Base-by-base conservation (phyloP, 2,797 vertebrate genomes). In the Ptychobarbus kaznakovi region DNA sequence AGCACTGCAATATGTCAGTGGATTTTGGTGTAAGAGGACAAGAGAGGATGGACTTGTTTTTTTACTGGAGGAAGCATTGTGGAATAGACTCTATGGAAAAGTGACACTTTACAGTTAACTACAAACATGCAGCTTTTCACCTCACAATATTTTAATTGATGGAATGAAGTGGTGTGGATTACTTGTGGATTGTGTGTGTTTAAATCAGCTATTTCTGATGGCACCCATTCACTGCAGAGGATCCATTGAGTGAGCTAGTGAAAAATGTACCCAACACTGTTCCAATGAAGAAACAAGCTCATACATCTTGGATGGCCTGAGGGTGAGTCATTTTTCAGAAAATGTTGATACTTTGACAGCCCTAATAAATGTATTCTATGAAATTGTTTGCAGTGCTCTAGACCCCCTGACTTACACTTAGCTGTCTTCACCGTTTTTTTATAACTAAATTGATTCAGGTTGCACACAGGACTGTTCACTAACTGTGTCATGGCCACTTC, bases 391-490 rank as follows among this genome's bases (percentile, higher is more conserved):
- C 40, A 5, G 16, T 11, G 6, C 20, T 3, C 12, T 16, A 35
- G 51, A 40, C 28, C 15, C 15, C 13, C 32, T 68, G 20, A 69
- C n/a, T 40, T 20, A 16, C 6, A 13, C 16, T 22, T 46, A 56
- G 6, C 20, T 38, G 49, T 22, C 22, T 53, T 12, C 35, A 20
- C 16, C 42, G 15, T 49, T 65, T 80, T 51, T 68, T 0, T 51
- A 80, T 51, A 49, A 28, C 63, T 51, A 35, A 51, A 68, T 38
- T 38, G 16, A 44, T 12, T 80, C 63, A 68, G 63, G 63, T 66
- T 66, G 78, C 78, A 15, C 63, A 68, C 44, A 66, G 44, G 44
- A 35, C 61, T 68, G 78, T 51, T 80, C 78, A 51, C 63, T 80
- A 38, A 68, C 61, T 51, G 63, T 35, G 51, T 68, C 44, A 68